These are phyloP conservation scores for Natrix natrix DNA, from an alignment of 2,797 vertebrate species.

Conservation along the genomic window DNA sequence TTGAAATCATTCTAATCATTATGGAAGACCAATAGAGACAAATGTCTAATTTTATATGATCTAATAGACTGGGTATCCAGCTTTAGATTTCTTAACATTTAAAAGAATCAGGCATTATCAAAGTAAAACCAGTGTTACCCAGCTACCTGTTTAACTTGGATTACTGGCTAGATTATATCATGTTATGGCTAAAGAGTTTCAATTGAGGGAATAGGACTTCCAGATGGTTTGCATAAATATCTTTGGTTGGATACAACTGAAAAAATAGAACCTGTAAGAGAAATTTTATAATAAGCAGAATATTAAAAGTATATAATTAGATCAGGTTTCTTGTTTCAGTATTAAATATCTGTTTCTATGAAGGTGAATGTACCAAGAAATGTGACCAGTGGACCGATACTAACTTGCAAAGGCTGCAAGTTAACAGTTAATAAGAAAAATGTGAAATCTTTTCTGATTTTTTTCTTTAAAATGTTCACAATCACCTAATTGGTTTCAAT, in stretches of 20 bases:
- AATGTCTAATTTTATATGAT: background rate
- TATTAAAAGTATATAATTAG: background rate
- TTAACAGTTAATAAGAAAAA: background rate
- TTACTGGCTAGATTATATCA: background rate
- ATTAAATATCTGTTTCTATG: background rate
- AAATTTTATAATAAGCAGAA: background rate
- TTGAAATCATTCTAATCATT: background rate
- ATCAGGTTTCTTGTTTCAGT: background rate
- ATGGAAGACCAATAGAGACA: background rate
- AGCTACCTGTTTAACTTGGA: background rate
- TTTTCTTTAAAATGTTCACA: background rate
- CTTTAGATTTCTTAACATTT: background rate
- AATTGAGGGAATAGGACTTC: background rate
- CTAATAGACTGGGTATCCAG: background rate
- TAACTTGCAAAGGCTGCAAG: background rate
- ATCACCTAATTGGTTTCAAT: background rate
- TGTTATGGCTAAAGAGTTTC: background rate
- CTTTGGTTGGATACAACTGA: background rate
- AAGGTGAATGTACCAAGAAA: background rate
- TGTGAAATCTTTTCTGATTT: background rate
- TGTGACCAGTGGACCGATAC: background rate
- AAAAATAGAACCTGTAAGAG: background rate
- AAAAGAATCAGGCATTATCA: background rate
- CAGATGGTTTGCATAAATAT: background rate
- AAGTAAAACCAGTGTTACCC: background rate